Percentiles rank a stretch among this genome's conserved stretches.
Conservation (phyloP, 2,113 vertebrate species). For the Callospermophilus lateralis region DNA sequence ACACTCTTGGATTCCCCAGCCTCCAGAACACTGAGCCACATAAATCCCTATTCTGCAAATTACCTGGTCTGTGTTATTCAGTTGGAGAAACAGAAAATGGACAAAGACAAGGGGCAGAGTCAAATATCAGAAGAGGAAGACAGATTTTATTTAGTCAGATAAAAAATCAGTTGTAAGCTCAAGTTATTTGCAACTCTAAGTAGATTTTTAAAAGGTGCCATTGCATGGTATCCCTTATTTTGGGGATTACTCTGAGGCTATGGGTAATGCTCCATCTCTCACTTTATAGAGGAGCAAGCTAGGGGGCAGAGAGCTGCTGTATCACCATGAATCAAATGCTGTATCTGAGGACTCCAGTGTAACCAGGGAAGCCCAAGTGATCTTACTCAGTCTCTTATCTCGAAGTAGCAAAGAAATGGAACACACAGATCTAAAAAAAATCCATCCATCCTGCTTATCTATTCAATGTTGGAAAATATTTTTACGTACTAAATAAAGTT, state of each 20-base stretch:
- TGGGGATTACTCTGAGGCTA: neutral
- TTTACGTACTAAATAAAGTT: neutral
- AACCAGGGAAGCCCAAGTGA: neutral
- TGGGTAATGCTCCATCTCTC: neutral
- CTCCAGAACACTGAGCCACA: too few relatives aligned
- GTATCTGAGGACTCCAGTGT: neutral
- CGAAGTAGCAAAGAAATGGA: neutral
- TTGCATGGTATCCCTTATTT: neutral
- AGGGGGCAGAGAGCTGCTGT: fast-evolving
- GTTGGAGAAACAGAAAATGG: too few relatives aligned
- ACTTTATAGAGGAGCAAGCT: neutral
- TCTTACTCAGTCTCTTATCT: neutral
- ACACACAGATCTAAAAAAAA: neutral
- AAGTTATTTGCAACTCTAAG: neutral
- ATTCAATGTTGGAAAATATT: neutral
- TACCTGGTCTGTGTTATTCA: too few relatives aligned
- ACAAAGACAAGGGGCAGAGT: too few relatives aligned
- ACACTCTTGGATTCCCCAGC: too few relatives aligned
- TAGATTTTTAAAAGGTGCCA: neutral
- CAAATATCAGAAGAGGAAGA: too few relatives aligned
- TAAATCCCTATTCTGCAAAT: too few relatives aligned
- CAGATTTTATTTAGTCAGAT: neutral
- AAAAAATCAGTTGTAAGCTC: neutral
- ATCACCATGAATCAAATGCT: neutral
- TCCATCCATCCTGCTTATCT: neutral